A percentile compares a stretch with the other conserved stretches of the same genome.
phyloP scores from a whole-genome alignment of 1,140 invertebrate species.

The Orchestia grillus region DNA sequence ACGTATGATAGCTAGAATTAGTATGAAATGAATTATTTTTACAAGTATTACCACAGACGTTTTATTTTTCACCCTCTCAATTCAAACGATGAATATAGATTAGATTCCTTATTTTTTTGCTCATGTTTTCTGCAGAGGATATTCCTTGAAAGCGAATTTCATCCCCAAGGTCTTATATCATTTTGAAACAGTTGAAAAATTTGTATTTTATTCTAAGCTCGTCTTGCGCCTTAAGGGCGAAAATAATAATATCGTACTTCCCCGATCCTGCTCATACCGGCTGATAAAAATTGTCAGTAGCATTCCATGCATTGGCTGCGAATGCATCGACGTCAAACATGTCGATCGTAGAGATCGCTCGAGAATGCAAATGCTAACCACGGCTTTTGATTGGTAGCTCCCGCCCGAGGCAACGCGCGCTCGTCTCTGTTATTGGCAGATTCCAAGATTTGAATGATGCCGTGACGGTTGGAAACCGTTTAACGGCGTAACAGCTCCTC shows the following conservation, averaged over 20 bases:
- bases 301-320: background rate
- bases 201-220: background rate
- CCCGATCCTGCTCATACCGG: background rate
- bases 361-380: constrained; percentile 44
- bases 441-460: constrained; percentile 44
- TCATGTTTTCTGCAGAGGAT: background rate
- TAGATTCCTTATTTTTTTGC: background rate
- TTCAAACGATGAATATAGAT: background rate
- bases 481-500: constrained; percentile 35
- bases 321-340: constrained; percentile 49
- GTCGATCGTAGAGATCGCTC: constrained; percentile 30
- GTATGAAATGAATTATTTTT: no score
- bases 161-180: no score
- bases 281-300: constrained; percentile 9
- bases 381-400: constrained; percentile 38
- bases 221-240: background rate
- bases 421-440: constrained; percentile 52
- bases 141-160: background rate
- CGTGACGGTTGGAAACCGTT: constrained; percentile 54
- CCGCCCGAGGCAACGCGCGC: constrained; percentile 23
- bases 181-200: background rate
- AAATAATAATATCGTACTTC: background rate
- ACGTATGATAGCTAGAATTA: no score
- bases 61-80: background rate
- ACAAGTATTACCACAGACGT: no score